Base-by-base conservation (phyloP, 2,888 invertebrate species). In the Vandiemenella viatica region DNA sequence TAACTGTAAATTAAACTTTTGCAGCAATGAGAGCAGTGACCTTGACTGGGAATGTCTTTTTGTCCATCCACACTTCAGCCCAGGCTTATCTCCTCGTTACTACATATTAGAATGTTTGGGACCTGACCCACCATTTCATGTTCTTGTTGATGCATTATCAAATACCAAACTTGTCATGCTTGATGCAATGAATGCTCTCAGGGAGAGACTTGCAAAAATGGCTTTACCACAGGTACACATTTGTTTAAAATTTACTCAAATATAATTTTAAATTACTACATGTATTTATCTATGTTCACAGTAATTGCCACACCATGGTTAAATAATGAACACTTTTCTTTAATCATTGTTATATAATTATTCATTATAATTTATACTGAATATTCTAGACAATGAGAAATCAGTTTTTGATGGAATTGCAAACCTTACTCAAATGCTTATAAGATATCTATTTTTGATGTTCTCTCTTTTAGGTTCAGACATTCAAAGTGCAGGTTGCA, bases 101-200 rank as follows among this genome's bases (percentile, higher is more conserved):
- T 79, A 74, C 61, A 67, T 78, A 21, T 71, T 85, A 68, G 85
- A 87, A 62, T 93, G 93, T 65, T 69, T 87, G 55, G 92, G 84
- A 16, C 83, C 83, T 1, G 79, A 79, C 42, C 72, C 81, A 8
- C 83, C 83, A 0, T 77, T 76, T 13, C 72, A 75, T 23, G 75
- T 79, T 62, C 67, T 84, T 50, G 76, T 80, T 52, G 71, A 77
- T 48, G 74, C 77, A 15, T 62, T 69, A 47, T 70, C 69, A 41
- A 80, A 82, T 54, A 67, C 66, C 44, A 72, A 79, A 54, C 69
- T 78, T 41, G 71, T 72, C 13, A 73, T 81, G 43, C 67, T 89
- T 48, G 80, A 86, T 67, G 75, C 78, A 55, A 84, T 86, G 19
- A 71, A 73, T 20, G 73, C 71, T 20, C 68, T 89, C 50, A 67